These are phyloP conservation scores for Eubasilissa regina DNA, from an alignment of 1,140 invertebrate species.

Conservation along the genomic window DNA sequence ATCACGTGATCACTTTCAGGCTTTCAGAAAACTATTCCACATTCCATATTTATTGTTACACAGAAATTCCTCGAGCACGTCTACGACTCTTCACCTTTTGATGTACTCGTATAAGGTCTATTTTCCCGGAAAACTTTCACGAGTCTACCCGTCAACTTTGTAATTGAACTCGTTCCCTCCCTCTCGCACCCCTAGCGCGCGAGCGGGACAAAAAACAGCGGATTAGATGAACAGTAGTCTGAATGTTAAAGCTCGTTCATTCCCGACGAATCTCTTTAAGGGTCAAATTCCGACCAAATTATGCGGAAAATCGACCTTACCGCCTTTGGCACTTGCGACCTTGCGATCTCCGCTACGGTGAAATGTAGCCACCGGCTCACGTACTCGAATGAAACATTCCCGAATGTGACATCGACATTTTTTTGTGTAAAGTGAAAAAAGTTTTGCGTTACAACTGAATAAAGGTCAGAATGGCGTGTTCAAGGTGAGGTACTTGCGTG, in stretches of 20 bases:
- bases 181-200: conserved; percentile 37
- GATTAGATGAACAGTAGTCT: conserved; percentile 60
- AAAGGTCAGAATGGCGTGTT: conserved; percentile 19
- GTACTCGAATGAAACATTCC: conserved; percentile 11
- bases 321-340: conserved; percentile 37
- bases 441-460: conserved; percentile 9
- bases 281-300: conserved; percentile 27
- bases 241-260: conserved; percentile 48
- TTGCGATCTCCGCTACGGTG: conserved; percentile 31
- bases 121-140: conserved; percentile 36
- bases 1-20: conserved; percentile 57
- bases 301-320: conserved; percentile 48
- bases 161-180: conserved; percentile 54
- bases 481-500: conserved; percentile 11
- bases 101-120: conserved; percentile 5
- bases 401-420: neutral
- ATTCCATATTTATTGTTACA: conserved; percentile 58
- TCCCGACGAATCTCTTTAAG: conserved; percentile 42
- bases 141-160: conserved; percentile 53
- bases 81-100: neutral
- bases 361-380: conserved; percentile 50
- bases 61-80: conserved; percentile 30
- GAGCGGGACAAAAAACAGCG: conserved; percentile 48
- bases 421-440: neutral
- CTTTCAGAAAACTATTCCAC: conserved; percentile 49